Base-by-base conservation (phyloP, 1,140 invertebrate species). In the Zaprionus ghesquierei region DNA sequence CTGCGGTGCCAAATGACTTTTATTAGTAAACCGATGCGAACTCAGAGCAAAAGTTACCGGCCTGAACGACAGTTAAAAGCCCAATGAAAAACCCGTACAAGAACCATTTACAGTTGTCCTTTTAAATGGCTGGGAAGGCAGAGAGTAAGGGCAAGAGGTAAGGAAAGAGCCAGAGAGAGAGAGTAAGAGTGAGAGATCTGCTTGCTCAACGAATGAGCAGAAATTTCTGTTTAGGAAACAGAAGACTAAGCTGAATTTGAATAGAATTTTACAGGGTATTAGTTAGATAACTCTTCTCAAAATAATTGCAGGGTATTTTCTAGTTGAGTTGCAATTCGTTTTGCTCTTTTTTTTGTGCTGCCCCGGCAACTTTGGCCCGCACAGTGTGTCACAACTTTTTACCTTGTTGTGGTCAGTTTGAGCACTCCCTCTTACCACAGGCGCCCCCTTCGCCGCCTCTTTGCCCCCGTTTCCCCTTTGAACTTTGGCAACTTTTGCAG, bases 21-120 rank as follows among this genome's bases (percentile, higher is more conserved):
- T 85, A 85, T 85, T 86, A 70, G 81, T 85, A 69, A 87, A 87
- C 82, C 86, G 78, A 74, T 64, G 71, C 12, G 74, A 75, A 75
- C 72, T 75, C 58, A 20, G 18, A 18, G 8, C 38, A 44, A 44
- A 44, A 44, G 38, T 44, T 44, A 15, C 9, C 41, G 20, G 41
- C 15, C n/a, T 20, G 41, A 18, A 18, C 18, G 9, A 20, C 8
- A 10, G 15, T 20, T 31, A 46, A 46, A 46, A 60, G 20, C 18
- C 23, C 31, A 49, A 51, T 51, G 31, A 51, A 35, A 61, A 62
- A 53, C 20, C 33, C 29, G 25, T 13, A 13, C 18, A n/a, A 62
- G 23, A 62, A 35, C 46, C 46, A 35, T 27, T 51, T 62, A 62
- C 49, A 51, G 49, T 51, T 62, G 31, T 51, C 20, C 49, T 60